A percentile compares a stretch with the other conserved stretches of the same genome.
Conservation (phyloP, 2,888 invertebrate genomes). For the Periphyllus acericola region DNA sequence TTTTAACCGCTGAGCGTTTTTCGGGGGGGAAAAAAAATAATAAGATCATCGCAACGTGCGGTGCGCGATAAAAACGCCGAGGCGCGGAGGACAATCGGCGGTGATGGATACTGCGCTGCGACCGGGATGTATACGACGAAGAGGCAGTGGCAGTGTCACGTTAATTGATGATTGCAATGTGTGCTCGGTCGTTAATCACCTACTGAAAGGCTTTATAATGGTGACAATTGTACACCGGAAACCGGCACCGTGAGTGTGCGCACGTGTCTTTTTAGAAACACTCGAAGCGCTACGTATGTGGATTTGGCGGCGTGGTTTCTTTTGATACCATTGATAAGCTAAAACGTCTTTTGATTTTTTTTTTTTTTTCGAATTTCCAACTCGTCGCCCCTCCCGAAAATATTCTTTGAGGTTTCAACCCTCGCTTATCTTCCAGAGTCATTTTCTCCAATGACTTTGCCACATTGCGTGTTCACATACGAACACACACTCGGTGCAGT, state of each 20-base stretch:
- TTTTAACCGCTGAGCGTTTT: no score
- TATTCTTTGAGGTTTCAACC: not conserved
- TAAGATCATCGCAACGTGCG: not conserved
- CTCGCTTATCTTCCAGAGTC: not conserved
- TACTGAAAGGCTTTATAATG: conserved; percentile 41
- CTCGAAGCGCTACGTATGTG: not conserved
- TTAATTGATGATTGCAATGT: conserved; percentile 55
- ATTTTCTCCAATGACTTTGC: not conserved
- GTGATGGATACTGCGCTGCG: not conserved
- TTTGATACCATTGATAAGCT: conserved; percentile 18
- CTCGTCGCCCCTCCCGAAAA: not conserved
- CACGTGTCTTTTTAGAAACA: conserved; percentile 20
- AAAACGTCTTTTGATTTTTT: conserved; percentile 6
- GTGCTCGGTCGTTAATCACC: conserved; percentile 45
- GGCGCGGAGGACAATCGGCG: not conserved
- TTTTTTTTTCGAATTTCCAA: not conserved
- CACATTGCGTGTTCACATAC: not conserved
- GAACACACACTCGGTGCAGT: not conserved
- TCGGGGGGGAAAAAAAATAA: not conserved
- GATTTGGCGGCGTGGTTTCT: not conserved
- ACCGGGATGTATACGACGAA: not conserved
- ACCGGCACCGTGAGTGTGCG: not conserved
- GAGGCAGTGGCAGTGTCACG: not conserved
- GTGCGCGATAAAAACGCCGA: not conserved
- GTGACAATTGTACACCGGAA: conserved; percentile 39